Evolutionary conservation across 92 coral and sea anemone species (phyloP), one percentile per base, ranked within the genome.

Genomic region (Pocillopora grandis): DNA sequence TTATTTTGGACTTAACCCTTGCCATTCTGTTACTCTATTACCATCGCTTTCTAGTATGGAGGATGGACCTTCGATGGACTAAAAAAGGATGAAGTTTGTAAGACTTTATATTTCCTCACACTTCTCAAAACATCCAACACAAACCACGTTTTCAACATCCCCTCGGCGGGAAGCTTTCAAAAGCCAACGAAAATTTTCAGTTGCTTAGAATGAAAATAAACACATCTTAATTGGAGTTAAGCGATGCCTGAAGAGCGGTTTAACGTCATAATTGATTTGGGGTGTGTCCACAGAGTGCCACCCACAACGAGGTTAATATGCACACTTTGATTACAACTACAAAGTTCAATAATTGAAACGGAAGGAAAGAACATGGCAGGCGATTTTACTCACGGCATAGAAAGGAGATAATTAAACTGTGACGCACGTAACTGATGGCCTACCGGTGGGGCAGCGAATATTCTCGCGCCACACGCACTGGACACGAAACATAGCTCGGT

Each of bases 241-340:
- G 77, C 57, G 74, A 81, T 23, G 85, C 75, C 23, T 70, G 63
- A 74, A 74, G 73, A 83, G 73, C 73, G 60, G 52, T 83, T 73
- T 62, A 71, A 72, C 77, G 78, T 82, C 70, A 62, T 72, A 63
- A 83, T 75, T 75, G 86, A 83, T 49, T 58, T 73, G 27, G 71
- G 64, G 73, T 80, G 49, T 63, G 23, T 17, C 36, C 52, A 42
- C 52, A 42, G 52, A 42, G 65, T 74, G 66, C 86, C 86, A 83
- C 86, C 86, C 86, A 83, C 86, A 73, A 55, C 10, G 86, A 23
- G 35, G 64, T 71, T 60, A 81, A 71, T 71, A 81, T 70, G 77
- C 74, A 71, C 70, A 71, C 61, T 81, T 70, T 58, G 73, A 80
- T 80, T 81, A 81, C 85, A 71, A 58, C 85, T 70, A 49, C 68